Evolutionary conservation across 2,113 vertebrate genomes (phyloP), one percentile per base, ranked within the genome.

Genomic region (Canis aureus): DNA sequence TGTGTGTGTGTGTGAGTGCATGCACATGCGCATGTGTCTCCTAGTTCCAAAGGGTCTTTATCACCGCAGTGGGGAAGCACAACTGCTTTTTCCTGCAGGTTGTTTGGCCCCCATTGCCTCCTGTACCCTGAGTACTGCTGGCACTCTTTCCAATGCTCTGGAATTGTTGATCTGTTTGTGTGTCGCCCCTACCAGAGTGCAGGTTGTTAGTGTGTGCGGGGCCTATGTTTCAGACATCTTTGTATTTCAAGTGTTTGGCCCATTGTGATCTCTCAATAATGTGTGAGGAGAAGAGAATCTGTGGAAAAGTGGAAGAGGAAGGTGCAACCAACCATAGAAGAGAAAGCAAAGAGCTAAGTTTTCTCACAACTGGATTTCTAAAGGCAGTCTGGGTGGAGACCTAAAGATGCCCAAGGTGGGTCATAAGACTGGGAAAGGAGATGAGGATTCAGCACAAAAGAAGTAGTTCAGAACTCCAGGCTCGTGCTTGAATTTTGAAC

Each of bases 1-100:
- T 25, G 8, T 2, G 2, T 1, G 11, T 5, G 8, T 16, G 38
- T 27, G 5, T 2, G 2, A 0, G 11, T 5, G 6, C 8, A 7
- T 19, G 57, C 29, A 29, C 29, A 7, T 19, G 57, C 29, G 66
- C 29, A 7, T 13, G 6, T 64, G 10, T 32, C 43, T 43, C 43
- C 43, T 11, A 22, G 12, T n/a, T 82, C 53, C 11, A 19, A 55
- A 59, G 6, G 23, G 17, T 8, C 67, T 53, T 27, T 10, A 66
- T 10, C 22, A 23, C 17, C 49, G 0, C 66, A 49, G 11, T 17
- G 3, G 38, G 27, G 11, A 8, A 84, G 27, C 22, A 43, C 3
- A 22, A 4, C 1, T 74, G 55, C 35, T 69, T 92, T 81, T 67
- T 49, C 49, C n/a, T 8, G 60, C 32, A 59, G 83, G 83, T 10